Conservation (phyloP, 2,888 invertebrate species). For the Ferrisia virgata region DNA sequence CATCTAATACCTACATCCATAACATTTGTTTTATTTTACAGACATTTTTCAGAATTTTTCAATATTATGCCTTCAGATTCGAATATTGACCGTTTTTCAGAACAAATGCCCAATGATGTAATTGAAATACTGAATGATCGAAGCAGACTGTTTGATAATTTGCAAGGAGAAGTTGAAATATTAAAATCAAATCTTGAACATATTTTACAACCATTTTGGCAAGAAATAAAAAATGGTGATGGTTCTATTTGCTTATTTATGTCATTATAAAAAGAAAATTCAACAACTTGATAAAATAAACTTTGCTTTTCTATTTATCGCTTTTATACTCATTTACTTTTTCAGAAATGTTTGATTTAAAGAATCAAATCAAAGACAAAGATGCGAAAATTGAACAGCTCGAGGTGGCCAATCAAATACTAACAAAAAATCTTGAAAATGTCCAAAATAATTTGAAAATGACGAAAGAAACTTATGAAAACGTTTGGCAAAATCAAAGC, state of each 20-base stretch:
- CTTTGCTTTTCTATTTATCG: not conserved
- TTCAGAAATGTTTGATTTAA: constrained; percentile 14
- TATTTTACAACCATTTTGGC: constrained; percentile 26
- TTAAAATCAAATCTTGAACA: not conserved
- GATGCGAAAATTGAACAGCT: constrained; percentile 4
- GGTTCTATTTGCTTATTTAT: not conserved
- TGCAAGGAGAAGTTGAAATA: not conserved
- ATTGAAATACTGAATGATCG: not conserved
- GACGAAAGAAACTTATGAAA: not conserved
- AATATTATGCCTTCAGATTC: not conserved
- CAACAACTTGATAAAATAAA: not conserved
- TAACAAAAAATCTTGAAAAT: not conserved
- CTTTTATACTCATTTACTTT: too few relatives aligned
- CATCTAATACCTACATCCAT: not conserved
- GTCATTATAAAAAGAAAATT: not conserved
- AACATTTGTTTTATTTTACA: not conserved
- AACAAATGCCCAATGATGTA: not conserved
- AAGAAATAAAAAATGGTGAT: constrained; percentile 15
- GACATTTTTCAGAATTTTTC: not conserved
- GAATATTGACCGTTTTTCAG: not conserved
- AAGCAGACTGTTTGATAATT: not conserved
- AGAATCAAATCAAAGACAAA: constrained; percentile 11
- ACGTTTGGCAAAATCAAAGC: not conserved
- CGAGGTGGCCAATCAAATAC: not conserved
- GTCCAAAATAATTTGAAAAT: not conserved